Percentiles rank a stretch among this genome's conserved stretches.
Conservation (phyloP, 2,888 invertebrate species). For the Abscondita cerata region DNA sequence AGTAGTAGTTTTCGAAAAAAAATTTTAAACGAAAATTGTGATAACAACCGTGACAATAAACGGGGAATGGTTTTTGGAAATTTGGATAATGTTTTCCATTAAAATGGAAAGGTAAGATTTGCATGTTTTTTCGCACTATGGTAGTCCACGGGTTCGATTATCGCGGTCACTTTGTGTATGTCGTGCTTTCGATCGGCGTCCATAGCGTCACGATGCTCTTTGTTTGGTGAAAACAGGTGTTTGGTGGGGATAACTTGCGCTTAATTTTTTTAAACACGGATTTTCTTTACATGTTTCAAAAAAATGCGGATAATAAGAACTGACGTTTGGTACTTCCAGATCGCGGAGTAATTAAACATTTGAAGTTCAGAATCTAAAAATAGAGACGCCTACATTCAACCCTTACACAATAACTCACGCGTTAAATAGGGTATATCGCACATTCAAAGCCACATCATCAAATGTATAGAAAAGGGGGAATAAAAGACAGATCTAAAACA, state of each 20-base stretch:
- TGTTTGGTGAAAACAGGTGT: constrained; percentile 50
- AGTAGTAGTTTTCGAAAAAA: constrained; percentile 20
- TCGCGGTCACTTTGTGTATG: constrained; percentile 35
- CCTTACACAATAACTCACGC: constrained; percentile 26
- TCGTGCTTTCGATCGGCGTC: constrained; percentile 47
- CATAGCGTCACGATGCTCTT: constrained; percentile 49
- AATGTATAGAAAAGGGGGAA: constrained; percentile 24
- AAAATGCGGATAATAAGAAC: no score
- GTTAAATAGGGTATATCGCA: constrained; percentile 28
- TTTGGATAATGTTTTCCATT: constrained; percentile 17
- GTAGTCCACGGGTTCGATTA: constrained; percentile 31
- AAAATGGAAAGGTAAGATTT: constrained; percentile 31
- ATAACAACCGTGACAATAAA: constrained; percentile 14
- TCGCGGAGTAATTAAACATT: no score
- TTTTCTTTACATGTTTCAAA: no score
- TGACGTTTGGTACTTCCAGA: no score
- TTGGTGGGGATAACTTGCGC: constrained; percentile 35
- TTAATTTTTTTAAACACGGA: no score
- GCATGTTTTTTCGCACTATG: background rate
- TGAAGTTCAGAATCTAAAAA: constrained; percentile 20
- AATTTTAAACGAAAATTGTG: constrained; percentile 12
- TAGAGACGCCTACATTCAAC: constrained; percentile 22
- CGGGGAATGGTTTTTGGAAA: constrained; percentile 15
- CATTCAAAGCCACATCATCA: constrained; percentile 23
- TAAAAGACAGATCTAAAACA: constrained; percentile 22